Base-by-base conservation (phyloP, 2,888 invertebrate species). In the Heterodera filipjevi region DNA sequence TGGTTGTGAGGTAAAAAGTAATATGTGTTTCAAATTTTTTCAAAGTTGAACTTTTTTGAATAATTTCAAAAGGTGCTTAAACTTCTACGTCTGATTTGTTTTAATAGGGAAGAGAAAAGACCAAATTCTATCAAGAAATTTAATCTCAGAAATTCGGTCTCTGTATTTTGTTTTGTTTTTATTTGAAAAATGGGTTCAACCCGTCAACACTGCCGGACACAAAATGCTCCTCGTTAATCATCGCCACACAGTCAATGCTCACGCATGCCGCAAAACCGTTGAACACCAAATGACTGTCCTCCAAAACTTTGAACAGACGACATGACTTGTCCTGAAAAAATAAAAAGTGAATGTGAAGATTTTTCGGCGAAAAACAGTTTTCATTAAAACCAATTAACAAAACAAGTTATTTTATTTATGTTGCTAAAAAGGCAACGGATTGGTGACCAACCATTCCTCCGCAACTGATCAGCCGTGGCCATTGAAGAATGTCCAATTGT, bases 281-380 rank as follows among this genome's bases (percentile, higher is more conserved):
- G 77, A 84, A 84, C 27, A 98, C 94, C 30, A 99, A 91, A 89
- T 99, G 98, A 30, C 96, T 96, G 90, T 98, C 98, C 91, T 98
- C 97, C 1, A 94, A 93, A 79, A 99, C 94, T 90, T 99, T 98
- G 97, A 98, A 99, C 85, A 99, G 92, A 85, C 97, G 92, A 30
- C 96, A 91, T 1, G 94, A 92, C 66, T 93, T 92, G 89, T 99
- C 98, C 81, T 93, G n/a, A n/a, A n/a, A n/a, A n/a, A n/a, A n/a
- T n/a, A n/a, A 92, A 5, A 49, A 49, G 44, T 14, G 27, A 44
- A 49, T 49, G 8, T 35, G 30, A 30, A 19, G 53, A 53, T 14
- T 14, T 19, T 53, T 53, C 22, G n/a, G n/a, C n/a, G n/a, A n/a
- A n/a, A n/a, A n/a, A n/a, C n/a, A n/a, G n/a, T n/a, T n/a, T n/a